Evolutionary conservation across 2,888 invertebrate genomes (phyloP).

Genomic region (Leucophenga maculata): DNA sequence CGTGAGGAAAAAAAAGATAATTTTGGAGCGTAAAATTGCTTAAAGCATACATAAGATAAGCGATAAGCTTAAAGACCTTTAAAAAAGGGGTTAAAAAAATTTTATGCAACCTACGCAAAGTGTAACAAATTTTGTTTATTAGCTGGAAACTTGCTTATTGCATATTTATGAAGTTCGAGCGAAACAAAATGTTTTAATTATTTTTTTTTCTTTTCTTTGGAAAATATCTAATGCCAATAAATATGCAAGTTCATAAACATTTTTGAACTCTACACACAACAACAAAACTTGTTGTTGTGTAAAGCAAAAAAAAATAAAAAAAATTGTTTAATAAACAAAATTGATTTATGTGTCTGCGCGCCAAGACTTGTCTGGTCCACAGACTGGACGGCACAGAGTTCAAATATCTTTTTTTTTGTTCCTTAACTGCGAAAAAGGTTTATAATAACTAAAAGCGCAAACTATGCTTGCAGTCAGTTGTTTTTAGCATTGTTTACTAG

Average conservation of each 20-base stretch:
- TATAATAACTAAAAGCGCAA: not conserved
- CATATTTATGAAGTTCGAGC: conserved; percentile 1
- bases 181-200: too few species aligned
- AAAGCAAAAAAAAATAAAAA: too few species aligned
- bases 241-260: too few species aligned
- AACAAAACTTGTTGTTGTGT: too few species aligned
- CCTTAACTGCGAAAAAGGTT: not conserved
- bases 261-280: too few species aligned
- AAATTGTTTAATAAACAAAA: conserved; percentile 53
- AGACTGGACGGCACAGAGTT: too few species aligned
- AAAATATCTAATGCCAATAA: too few species aligned
- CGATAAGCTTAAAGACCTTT: too few species aligned
- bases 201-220: too few species aligned
- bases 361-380: not conserved
- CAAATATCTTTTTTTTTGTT: not conserved
- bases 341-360: conserved; percentile 57
- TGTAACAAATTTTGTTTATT: conserved; percentile 11
- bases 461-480: conserved; percentile 16
- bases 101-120: conserved; percentile 5
- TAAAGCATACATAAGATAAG: too few species aligned
- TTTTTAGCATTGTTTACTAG: conserved; percentile 12
- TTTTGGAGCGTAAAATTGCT: too few species aligned
- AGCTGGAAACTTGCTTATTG: not conserved
- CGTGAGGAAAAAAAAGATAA: not conserved
- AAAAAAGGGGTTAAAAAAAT: too few species aligned